These are phyloP conservation scores for Macrosiphum euphorbiae DNA, from an alignment of 2,888 invertebrate species.

Conservation along the genomic window DNA sequence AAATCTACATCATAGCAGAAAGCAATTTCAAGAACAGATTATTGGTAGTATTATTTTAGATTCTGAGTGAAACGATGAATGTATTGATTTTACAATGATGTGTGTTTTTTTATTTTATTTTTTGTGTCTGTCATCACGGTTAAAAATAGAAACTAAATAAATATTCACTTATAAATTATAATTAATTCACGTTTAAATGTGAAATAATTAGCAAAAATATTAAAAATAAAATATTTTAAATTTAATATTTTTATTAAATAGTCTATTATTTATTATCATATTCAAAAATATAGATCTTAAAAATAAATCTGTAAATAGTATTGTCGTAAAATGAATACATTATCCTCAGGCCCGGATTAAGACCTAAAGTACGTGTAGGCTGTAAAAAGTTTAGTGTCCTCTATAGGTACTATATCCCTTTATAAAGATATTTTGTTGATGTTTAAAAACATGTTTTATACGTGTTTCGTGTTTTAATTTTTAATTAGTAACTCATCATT, in stretches of 20 bases:
- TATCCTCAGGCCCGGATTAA: no score
- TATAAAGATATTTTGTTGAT: no score
- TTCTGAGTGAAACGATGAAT: no score
- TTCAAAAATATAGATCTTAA: neutral
- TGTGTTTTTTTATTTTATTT: no score
- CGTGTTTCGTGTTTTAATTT: no score
- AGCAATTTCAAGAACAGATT: neutral
- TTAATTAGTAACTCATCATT: no score
- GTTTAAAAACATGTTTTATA: no score
- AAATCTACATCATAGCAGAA: neutral
- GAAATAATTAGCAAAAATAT: neutral
- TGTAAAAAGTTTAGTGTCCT: no score
- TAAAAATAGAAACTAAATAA: neutral
- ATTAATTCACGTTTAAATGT: neutral
- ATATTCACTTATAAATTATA: neutral
- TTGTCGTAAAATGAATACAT: neutral
- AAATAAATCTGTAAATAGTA: neutral
- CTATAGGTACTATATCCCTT: no score
- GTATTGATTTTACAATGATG: no score
- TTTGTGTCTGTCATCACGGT: no score
- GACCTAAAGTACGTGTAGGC: no score
- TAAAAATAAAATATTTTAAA: neutral
- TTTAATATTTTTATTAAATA: neutral
- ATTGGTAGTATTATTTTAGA: neutral
- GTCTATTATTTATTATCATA: neutral